Conservation (phyloP, 2,113 vertebrate genomes). For the Piliocolobus tephrosceles region DNA sequence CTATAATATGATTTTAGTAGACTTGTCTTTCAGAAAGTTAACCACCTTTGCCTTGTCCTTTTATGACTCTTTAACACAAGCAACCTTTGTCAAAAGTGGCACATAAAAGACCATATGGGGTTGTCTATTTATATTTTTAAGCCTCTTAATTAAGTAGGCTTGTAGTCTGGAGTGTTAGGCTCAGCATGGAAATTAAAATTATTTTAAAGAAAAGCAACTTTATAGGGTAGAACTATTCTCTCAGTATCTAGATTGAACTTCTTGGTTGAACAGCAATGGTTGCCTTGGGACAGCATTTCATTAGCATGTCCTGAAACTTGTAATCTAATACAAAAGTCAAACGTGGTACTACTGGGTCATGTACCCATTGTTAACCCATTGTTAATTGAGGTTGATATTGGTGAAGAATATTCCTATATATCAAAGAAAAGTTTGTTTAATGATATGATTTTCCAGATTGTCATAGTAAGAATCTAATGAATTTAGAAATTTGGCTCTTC, state of each 20-base stretch:
- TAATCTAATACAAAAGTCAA: not conserved
- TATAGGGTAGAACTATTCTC: not conserved
- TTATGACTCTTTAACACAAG: not conserved
- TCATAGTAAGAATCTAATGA: not conserved
- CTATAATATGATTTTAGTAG: not conserved
- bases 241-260: not conserved
- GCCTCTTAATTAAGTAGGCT: no score
- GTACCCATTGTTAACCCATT: not conserved
- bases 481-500: constrained; percentile 11
- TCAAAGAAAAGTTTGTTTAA: not conserved
- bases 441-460: not conserved
- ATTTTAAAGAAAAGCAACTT: not conserved
- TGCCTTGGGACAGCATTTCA: not conserved
- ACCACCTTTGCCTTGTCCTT: not conserved
- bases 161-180: no score
- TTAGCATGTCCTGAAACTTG: not conserved
- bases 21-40: not conserved
- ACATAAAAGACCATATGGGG: not conserved
- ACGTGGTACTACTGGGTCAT: not conserved
- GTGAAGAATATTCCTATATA: not conserved
- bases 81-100: not conserved
- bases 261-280: not conserved
- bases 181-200: no score
- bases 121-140: no score
- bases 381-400: not conserved